Evolutionary conservation across 1,140 invertebrate genomes (phyloP).

Genomic region (Hylaeus anthracinus): DNA sequence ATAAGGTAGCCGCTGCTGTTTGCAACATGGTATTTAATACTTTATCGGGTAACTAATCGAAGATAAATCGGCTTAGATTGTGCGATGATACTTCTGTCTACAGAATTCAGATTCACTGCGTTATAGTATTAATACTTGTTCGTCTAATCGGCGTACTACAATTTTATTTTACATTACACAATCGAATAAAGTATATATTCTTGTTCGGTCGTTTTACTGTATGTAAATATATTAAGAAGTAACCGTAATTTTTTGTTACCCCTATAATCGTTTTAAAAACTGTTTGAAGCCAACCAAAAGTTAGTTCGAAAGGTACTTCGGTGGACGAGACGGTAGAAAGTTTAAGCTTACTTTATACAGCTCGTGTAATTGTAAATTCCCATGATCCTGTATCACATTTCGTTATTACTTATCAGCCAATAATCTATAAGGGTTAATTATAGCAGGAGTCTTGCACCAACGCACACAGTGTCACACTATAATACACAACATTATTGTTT

Average conservation of each 20-base stretch:
- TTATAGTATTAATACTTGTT: too few relatives aligned
- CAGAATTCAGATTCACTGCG: too few relatives aligned
- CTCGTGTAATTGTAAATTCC: slow-evolving; percentile 2
- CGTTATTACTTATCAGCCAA: slow-evolving; percentile 43
- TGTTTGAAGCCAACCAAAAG: slow-evolving; percentile 18
- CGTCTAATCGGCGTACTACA: not conserved
- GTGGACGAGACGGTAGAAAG: too few relatives aligned
- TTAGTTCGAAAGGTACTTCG: not conserved
- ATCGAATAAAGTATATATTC: not conserved
- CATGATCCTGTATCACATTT: not conserved
- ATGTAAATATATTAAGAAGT: too few relatives aligned
- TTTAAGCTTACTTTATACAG: slow-evolving; percentile 8
- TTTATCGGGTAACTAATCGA: not conserved
- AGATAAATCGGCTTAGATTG: not conserved
- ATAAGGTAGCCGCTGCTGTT: not conserved
- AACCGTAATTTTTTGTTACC: not conserved
- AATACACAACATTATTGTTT: slow-evolving; percentile 81
- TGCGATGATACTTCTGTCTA: not conserved
- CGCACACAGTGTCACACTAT: slow-evolving; percentile 78
- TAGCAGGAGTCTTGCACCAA: slow-evolving; percentile 77
- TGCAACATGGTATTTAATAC: not conserved
- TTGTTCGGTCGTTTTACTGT: not conserved
- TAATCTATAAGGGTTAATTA: slow-evolving; percentile 67
- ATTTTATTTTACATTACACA: not conserved
- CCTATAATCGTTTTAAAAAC: too few relatives aligned